Conservation (phyloP, 2,888 invertebrate genomes). For the Calameuta filiformis region DNA sequence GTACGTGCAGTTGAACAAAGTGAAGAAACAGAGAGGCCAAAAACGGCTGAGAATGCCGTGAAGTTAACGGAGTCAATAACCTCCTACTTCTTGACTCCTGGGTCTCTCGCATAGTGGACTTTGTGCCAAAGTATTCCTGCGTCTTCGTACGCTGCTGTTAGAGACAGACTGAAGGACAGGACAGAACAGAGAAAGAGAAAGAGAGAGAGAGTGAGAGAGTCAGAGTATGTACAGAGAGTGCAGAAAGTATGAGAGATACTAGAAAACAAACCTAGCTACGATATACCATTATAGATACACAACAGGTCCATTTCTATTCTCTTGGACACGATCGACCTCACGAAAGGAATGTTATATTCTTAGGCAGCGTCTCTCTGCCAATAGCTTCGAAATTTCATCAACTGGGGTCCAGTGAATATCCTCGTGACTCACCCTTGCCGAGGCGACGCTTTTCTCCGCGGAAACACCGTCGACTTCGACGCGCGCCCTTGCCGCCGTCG, state of each 20-base stretch:
- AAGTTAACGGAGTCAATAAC: slow-evolving; percentile 36
- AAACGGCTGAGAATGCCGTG: not conserved
- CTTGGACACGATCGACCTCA: not conserved
- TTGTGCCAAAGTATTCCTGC: slow-evolving; percentile 40
- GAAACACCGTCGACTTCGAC: slow-evolving; percentile 87
- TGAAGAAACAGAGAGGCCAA: not conserved
- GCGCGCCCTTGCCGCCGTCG: slow-evolving; percentile 81
- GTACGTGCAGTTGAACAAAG: not conserved
- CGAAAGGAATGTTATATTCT: not conserved
- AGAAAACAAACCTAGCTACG: not conserved
- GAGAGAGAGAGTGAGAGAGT: not conserved
- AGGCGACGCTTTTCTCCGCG: slow-evolving; percentile 86
- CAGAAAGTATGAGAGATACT: not conserved
- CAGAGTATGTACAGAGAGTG: not conserved
- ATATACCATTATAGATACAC: not conserved
- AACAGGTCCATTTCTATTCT: not conserved
- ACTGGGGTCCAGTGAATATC: not conserved
- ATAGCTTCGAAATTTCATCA: not conserved
- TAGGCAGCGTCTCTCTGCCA: not conserved
- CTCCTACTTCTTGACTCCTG: slow-evolving; percentile 20
- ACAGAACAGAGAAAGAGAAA: not conserved
- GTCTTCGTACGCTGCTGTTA: slow-evolving; percentile 23
- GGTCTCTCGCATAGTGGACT: slow-evolving; percentile 18
- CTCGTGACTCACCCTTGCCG: slow-evolving; percentile 76
- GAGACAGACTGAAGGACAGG: not conserved